phyloP scores from a whole-genome alignment of 2,888 invertebrate species.

The Ganaspis brasiliensis region DNA sequence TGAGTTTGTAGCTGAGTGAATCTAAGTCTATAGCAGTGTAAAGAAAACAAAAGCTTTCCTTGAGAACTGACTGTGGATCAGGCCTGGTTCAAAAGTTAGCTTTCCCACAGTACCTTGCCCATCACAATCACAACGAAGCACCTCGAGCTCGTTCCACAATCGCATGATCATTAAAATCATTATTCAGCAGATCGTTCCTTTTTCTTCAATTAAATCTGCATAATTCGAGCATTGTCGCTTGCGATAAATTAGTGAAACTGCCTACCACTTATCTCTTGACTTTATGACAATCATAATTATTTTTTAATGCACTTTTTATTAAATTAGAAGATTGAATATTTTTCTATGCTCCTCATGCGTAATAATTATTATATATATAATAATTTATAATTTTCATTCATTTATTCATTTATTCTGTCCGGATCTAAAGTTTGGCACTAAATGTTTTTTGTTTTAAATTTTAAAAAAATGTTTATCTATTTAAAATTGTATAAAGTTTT shows the following conservation, averaged over 20 bases:
- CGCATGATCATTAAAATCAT: conserved; percentile 55
- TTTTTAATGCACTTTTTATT: neutral
- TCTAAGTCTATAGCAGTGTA: conserved; percentile 47
- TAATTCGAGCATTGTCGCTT: conserved; percentile 35
- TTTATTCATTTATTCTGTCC: too few species aligned
- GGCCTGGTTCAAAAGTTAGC: conserved; percentile 51
- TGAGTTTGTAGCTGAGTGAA: conserved; percentile 35
- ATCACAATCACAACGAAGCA: conserved; percentile 44
- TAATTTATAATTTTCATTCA: too few species aligned
- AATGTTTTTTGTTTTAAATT: too few species aligned
- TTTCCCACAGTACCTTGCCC: conserved; percentile 42
- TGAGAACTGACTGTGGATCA: conserved; percentile 48
- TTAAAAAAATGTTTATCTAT: too few species aligned
- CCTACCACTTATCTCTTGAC: neutral
- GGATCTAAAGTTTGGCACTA: too few species aligned
- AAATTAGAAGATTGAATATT: neutral
- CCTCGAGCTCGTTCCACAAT: conserved; percentile 49
- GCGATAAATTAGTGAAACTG: conserved; percentile 19
- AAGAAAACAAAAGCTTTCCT: conserved; percentile 56
- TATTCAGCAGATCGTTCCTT: conserved; percentile 52
- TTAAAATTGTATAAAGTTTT: too few species aligned
- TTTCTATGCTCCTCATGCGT: neutral
- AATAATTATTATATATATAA: too few species aligned
- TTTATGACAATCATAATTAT: neutral
- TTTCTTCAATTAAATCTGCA: conserved; percentile 51